Evolutionary conservation across 2,888 invertebrate species (phyloP).

Genomic region (Drosophila tanythrix): DNA sequence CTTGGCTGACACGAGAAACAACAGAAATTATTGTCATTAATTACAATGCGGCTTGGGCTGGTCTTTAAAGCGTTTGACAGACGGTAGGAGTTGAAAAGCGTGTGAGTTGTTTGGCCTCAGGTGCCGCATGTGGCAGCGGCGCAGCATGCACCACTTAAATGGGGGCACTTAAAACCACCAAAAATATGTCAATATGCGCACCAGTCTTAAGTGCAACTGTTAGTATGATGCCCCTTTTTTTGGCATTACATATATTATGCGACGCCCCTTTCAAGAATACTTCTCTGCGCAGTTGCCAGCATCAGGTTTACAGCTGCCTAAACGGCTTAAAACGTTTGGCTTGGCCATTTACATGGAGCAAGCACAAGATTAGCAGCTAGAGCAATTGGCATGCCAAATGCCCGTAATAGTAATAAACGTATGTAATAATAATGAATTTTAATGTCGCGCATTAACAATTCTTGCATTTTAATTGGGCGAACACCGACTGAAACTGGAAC

Average conservation of each 20-base stretch:
- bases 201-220: too few relatives aligned
- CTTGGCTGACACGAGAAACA: constrained; percentile 66
- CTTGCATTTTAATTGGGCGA: constrained; percentile 80
- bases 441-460: constrained; percentile 80
- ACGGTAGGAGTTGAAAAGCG: constrained; percentile 77
- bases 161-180: background rate
- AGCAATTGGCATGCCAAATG: constrained; percentile 68
- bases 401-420: constrained; percentile 73
- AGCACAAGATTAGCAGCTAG: constrained; percentile 23
- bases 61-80: constrained; percentile 77
- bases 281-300: constrained; percentile 37
- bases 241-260: background rate
- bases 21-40: constrained; percentile 81
- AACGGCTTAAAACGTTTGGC: constrained; percentile 65
- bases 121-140: constrained; percentile 39
- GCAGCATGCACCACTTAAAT: background rate
- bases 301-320: constrained; percentile 39
- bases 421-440: constrained; percentile 81
- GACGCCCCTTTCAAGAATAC: constrained; percentile 4
- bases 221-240: too few relatives aligned
- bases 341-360: constrained; percentile 68
- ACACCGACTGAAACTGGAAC: constrained; percentile 35
- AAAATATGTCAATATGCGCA: constrained; percentile 1
- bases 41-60: constrained; percentile 69
- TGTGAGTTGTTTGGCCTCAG: constrained; percentile 58